These are phyloP conservation scores for Phrynosoma platyrhinos DNA, from an alignment of 2,113 vertebrate genomes.

Conservation along the genomic window DNA sequence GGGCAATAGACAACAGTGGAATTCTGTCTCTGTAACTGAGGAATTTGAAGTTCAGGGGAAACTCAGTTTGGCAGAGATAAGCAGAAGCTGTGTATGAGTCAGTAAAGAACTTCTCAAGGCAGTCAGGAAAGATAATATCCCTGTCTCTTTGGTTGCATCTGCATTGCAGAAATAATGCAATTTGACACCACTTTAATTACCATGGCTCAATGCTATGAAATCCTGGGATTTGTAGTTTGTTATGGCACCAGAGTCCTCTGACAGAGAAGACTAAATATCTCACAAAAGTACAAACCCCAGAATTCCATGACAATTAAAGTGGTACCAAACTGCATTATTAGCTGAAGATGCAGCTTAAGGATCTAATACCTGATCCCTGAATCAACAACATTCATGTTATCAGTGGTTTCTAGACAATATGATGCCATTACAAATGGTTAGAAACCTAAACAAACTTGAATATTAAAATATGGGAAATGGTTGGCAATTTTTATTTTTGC, in stretches of 20 bases:
- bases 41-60: background rate
- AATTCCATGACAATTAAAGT: too few relatives aligned
- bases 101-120: background rate
- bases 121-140: background rate
- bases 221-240: too few relatives aligned
- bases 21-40: background rate
- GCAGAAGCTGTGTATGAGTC: background rate
- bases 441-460: background rate
- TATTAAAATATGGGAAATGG: background rate
- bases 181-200: too few relatives aligned
- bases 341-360: too few relatives aligned
- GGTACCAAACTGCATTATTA: too few relatives aligned
- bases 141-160: background rate
- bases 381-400: background rate
- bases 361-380: background rate
- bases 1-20: background rate
- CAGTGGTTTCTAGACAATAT: background rate
- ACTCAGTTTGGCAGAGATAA: background rate
- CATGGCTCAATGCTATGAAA: too few relatives aligned
- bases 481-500: background rate
- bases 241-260: too few relatives aligned
- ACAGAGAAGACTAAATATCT: too few relatives aligned
- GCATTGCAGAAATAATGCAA: too few relatives aligned
- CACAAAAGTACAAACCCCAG: too few relatives aligned
- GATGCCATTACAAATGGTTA: background rate